These are phyloP conservation scores for Ciona savignyi DNA, from an alignment of 23 tunicate genomes.

Conservation along the genomic window DNA sequence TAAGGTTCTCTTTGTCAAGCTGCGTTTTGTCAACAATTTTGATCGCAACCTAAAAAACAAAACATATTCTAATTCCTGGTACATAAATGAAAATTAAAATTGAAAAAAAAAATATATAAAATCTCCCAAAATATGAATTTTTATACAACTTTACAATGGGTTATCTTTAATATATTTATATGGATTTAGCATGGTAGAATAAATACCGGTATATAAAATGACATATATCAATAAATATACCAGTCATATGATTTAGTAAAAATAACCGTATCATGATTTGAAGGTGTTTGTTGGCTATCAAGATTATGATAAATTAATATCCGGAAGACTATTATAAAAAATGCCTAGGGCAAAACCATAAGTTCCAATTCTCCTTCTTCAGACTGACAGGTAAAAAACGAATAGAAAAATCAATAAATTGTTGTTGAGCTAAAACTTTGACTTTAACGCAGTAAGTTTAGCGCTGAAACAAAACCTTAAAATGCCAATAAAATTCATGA, in stretches of 20 bases:
- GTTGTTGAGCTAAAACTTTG: no score
- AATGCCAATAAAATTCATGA: no score
- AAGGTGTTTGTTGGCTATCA: no score
- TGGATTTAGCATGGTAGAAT: no score
- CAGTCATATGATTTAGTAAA: background rate
- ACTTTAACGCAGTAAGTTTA: no score
- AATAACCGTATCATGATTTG: no score
- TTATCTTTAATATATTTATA: background rate
- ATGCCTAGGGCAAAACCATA: background rate
- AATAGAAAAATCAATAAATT: no score
- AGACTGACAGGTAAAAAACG: background rate
- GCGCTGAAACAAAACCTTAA: no score
- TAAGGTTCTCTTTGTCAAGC: constrained; percentile 64
- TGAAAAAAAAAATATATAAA: no score
- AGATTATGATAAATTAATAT: no score
- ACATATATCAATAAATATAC: background rate
- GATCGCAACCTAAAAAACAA: constrained; percentile 97
- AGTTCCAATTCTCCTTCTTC: background rate
- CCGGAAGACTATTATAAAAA: background rate
- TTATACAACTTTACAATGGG: no score
- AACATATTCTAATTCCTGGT: constrained; percentile 1
- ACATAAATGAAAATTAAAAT: no score
- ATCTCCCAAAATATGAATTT: background rate
- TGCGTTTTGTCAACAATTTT: constrained; percentile 93
- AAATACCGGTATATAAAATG: background rate